These are phyloP conservation scores for Horisme vitalbata DNA, from an alignment of 2,888 invertebrate species.

Conservation along the genomic window DNA sequence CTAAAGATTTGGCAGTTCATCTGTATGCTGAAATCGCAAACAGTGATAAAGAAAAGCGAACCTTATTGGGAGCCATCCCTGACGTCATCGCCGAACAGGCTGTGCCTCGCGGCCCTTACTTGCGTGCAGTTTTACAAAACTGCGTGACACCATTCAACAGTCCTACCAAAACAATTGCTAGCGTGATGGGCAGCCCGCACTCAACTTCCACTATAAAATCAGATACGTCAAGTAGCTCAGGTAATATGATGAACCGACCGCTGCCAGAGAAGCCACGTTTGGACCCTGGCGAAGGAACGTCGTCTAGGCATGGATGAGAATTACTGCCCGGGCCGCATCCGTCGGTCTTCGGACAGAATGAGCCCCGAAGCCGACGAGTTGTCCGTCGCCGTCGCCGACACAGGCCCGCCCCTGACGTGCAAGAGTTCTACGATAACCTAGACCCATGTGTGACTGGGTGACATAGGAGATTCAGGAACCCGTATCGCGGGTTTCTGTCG, in stretches of 20 bases:
- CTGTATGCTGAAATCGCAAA: slow-evolving; percentile 85
- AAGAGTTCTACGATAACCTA: slow-evolving; percentile 42
- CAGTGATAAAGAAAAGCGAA: slow-evolving; percentile 61
- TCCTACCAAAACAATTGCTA: slow-evolving; percentile 45
- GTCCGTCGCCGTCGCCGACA: slow-evolving; percentile 19
- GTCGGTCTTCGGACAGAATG: slow-evolving; percentile 16
- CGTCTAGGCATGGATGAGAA: slow-evolving; percentile 57
- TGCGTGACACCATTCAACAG: slow-evolving; percentile 37
- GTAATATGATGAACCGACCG: slow-evolving; percentile 86
- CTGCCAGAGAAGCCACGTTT: slow-evolving; percentile 84
- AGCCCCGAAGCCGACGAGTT: slow-evolving; percentile 18
- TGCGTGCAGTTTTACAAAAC: slow-evolving; percentile 81
- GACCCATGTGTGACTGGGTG: slow-evolving; percentile 41
- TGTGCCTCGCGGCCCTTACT: slow-evolving; percentile 82
- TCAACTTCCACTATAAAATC: slow-evolving; percentile 56
- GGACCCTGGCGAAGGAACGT: slow-evolving; percentile 69
- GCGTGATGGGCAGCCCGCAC: slow-evolving; percentile 42
- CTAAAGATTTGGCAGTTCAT: slow-evolving; percentile 80
- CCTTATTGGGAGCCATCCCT: slow-evolving; percentile 63
- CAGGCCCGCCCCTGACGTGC: slow-evolving; percentile 16
- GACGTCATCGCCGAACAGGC: slow-evolving; percentile 69
- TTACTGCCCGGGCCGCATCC: slow-evolving; percentile 30
- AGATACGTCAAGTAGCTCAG: slow-evolving; percentile 65
- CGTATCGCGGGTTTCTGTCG: slow-evolving; percentile 1
- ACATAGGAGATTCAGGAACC: slow-evolving; percentile 1